phyloP scores from a whole-genome alignment of 2,797 vertebrate genomes.

The Acanthopagrus latus region DNA sequence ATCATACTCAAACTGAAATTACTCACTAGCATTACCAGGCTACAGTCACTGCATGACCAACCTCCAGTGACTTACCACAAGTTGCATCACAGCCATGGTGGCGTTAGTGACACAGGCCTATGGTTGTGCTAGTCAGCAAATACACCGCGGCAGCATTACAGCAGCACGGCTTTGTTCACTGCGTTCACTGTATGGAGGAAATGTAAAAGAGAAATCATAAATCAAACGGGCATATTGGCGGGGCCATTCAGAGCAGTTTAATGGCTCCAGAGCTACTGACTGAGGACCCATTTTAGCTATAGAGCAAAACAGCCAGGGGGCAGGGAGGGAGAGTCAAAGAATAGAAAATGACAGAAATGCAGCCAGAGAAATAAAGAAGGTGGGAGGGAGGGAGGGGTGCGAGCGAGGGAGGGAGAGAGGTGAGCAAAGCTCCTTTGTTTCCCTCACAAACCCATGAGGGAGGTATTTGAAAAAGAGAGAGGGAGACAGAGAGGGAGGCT shows the following conservation, averaged over 20 bases:
- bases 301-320: conserved; percentile 54
- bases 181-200: not conserved
- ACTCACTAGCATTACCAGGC: conserved; percentile 24
- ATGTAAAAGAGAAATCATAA: conserved; percentile 20
- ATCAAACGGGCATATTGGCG: conserved; percentile 59
- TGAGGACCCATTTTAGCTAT: conserved; percentile 62
- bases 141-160: conserved; percentile 1
- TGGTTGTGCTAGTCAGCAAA: conserved; percentile 19
- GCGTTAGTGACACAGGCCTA: conserved; percentile 32
- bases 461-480: conserved; percentile 64
- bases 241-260: conserved; percentile 47
- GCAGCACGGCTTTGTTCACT: conserved; percentile 25
- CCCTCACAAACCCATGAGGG: conserved; percentile 67
- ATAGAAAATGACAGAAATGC: conserved; percentile 59
- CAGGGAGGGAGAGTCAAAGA: conserved; percentile 30
- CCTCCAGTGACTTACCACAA: conserved; percentile 45
- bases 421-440: conserved; percentile 76
- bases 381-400: not conserved
- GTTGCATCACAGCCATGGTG: conserved; percentile 54
- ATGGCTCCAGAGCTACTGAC: conserved; percentile 63
- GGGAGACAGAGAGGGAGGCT: conserved; percentile 45
- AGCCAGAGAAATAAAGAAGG: conserved; percentile 45
- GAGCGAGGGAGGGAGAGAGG: conserved; percentile 55
- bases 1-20: conserved; percentile 39
- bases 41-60: conserved; percentile 31